phyloP scores from a whole-genome alignment of 2,888 invertebrate species.

The Agrochola lychnidis region DNA sequence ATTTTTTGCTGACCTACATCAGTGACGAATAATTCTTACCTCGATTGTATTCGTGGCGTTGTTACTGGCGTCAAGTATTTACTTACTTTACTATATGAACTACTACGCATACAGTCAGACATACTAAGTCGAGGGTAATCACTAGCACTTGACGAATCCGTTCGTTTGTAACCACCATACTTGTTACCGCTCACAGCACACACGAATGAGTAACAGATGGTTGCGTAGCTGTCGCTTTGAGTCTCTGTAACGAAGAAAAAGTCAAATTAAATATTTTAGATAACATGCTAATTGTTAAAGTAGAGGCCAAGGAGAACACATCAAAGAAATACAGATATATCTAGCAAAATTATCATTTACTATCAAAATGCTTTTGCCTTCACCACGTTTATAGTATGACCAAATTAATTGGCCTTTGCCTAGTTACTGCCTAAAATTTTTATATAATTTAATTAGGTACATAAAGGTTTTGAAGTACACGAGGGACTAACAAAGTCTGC shows the following conservation, averaged over 20 bases:
- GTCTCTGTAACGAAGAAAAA: constrained; percentile 69
- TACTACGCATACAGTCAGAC: constrained; percentile 29
- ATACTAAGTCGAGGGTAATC: constrained; percentile 12
- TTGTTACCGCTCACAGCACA: constrained; percentile 76
- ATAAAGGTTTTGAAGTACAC: no score
- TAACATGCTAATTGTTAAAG: constrained; percentile 1
- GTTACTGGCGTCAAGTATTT: constrained; percentile 17
- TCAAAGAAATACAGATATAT: not conserved
- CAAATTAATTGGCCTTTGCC: not conserved
- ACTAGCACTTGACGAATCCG: constrained; percentile 55
- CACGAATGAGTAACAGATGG: constrained; percentile 76
- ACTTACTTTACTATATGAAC: constrained; percentile 27
- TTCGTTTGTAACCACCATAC: constrained; percentile 75
- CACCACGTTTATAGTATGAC: not conserved
- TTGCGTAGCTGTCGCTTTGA: constrained; percentile 66
- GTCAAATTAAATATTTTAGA: constrained; percentile 1
- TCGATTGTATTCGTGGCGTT: constrained; percentile 36
- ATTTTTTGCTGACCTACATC: constrained; percentile 2
- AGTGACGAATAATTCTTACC: constrained; percentile 34
- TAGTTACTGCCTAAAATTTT: no score
- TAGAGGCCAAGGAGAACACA: not conserved
- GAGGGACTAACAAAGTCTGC: no score
- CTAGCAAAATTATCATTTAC: not conserved
- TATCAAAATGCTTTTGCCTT: not conserved
- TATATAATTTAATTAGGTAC: no score